Evolutionary conservation across 2,888 invertebrate genomes (phyloP).

Genomic region (Amphipoea oculea): DNA sequence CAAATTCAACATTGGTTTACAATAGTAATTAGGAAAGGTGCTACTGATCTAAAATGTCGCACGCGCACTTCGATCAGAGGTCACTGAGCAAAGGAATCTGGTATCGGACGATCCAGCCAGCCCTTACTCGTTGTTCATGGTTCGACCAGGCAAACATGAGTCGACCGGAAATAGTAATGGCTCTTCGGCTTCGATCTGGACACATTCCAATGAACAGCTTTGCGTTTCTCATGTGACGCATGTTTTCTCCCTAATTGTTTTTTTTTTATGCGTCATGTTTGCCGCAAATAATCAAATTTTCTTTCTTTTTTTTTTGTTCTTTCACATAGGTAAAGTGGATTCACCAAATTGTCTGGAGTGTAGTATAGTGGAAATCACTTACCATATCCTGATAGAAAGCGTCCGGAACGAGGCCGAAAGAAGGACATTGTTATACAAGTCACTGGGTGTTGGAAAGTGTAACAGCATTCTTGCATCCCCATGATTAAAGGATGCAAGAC

Average conservation of each 20-base stretch:
- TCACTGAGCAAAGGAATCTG: background rate
- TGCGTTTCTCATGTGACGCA: background rate
- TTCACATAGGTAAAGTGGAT: background rate
- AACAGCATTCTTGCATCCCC: background rate
- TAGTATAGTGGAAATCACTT: background rate
- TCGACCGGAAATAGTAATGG: background rate
- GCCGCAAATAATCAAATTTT: no score
- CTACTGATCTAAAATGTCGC: background rate
- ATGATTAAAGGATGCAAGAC: background rate
- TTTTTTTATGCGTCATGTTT: no score
- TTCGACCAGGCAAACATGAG: background rate
- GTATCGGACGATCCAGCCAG: background rate
- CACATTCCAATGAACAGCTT: background rate
- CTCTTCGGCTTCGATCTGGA: background rate
- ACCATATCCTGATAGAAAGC: no score
- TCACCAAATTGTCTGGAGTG: background rate
- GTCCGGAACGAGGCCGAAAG: background rate
- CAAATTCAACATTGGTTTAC: background rate
- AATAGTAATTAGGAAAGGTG: background rate
- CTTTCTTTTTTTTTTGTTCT: no score
- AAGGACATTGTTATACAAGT: background rate
- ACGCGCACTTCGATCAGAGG: background rate
- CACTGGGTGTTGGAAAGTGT: background rate
- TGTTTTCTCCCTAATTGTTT: no score
- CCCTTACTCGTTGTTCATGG: background rate